Base-by-base conservation (phyloP, 1,140 invertebrate species). In the Littorina saxatilis region DNA sequence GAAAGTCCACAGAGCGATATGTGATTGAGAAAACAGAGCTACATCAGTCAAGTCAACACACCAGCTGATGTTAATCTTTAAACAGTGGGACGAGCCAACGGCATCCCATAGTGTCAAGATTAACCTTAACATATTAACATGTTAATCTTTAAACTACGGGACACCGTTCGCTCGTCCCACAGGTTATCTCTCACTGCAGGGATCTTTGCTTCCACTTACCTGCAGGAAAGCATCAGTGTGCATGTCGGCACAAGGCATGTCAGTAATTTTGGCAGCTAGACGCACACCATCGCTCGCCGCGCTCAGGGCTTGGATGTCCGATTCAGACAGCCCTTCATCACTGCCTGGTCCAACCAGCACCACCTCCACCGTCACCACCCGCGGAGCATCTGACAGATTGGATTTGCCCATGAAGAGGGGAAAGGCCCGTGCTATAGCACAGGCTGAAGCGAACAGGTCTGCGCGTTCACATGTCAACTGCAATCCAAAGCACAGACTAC, bases 181-280 rank as follows among this genome's bases (percentile, higher is more conserved):
- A n/a, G n/a, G n/a, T n/a, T n/a, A n/a, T n/a, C n/a, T n/a, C n/a
- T n/a, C n/a, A n/a, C n/a, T n/a, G n/a, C n/a, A n/a, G n/a, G n/a
- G n/a, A n/a, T n/a, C n/a, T n/a, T n/a, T n/a, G n/a, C n/a, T n/a
- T n/a, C n/a, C n/a, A n/a, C n/a, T n/a, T n/a, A 47, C 96, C 92
- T 96, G 91, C 37, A 97, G 89, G 87, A 97, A 97, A 73, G 94
- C 92, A 89, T 96, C 94, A 0, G 96, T 96, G 87, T 96, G 95
- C 96, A 97, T 97, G 83, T 96, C 94, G 91, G 95, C 96, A 89
- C 96, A 96, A 0, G 96, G 96, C 27, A 94, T 95, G 91, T 98
- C 97, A 0, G 96, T 96, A 88, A 98, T 96, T 83, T 94, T 93
- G 9, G 96, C 96, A 1, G 96, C 94, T n/a, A 96, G 92, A 50